A percentile compares a stretch with the other conserved stretches of the same genome.
phyloP scores from a whole-genome alignment of 2,797 vertebrate species.

The Malacoctenus gilli region DNA sequence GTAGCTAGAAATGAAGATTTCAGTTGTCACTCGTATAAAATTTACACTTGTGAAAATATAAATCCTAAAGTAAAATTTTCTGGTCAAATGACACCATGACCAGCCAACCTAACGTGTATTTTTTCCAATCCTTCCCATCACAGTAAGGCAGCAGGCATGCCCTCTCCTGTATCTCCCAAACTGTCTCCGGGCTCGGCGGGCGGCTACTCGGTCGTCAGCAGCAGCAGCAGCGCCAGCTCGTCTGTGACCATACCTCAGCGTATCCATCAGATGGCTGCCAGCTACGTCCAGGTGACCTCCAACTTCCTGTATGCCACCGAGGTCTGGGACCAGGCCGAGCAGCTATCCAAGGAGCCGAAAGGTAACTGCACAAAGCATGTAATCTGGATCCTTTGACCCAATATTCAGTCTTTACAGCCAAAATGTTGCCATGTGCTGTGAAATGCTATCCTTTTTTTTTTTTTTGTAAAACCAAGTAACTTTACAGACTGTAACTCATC shows the following conservation, averaged over 20 bases:
- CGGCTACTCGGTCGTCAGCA: slow-evolving; percentile 89
- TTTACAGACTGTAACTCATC: too few species aligned
- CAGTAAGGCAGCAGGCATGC: slow-evolving; percentile 96
- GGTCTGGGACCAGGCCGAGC: slow-evolving; percentile 99
- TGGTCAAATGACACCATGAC: too few species aligned
- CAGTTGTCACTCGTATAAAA: too few species aligned
- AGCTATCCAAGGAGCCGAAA: slow-evolving; percentile 95
- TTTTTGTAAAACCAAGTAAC: too few species aligned
- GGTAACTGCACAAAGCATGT: slow-evolving; percentile 74
- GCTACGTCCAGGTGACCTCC: slow-evolving; percentile 98
- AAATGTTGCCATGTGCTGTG: too few species aligned
- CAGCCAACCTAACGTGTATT: too few species aligned
- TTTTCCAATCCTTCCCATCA: not conserved
- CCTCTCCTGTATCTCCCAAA: slow-evolving; percentile 97
- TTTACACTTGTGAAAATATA: too few species aligned
- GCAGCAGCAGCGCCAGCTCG: slow-evolving; percentile 87
- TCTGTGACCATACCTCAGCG: slow-evolving; percentile 98
- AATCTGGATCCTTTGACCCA: too few species aligned
- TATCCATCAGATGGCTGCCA: slow-evolving; percentile 99
- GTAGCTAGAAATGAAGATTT: too few species aligned
- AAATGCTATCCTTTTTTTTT: too few species aligned
- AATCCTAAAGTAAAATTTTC: too few species aligned
- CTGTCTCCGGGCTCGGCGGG: slow-evolving; percentile 94
- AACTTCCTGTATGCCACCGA: slow-evolving; percentile 98
- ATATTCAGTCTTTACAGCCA: too few species aligned